A percentile compares a stretch with the other conserved stretches of the same genome.
Evolutionary conservation across 2,113 vertebrate species (phyloP).

Genomic region (Austrofundulus limnaeus): DNA sequence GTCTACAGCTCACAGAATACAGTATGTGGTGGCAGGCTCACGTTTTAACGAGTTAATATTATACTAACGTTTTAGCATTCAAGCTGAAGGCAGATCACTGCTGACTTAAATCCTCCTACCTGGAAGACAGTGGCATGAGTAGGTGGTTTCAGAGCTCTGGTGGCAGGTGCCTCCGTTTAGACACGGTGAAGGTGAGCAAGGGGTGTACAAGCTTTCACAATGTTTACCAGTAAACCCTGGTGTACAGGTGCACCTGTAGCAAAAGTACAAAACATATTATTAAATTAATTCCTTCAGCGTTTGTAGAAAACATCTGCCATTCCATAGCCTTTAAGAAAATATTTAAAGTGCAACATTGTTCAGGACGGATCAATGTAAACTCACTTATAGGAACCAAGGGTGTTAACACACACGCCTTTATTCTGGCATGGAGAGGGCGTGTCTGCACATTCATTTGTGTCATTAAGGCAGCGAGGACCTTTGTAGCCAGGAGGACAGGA

Average conservation of each 20-base stretch:
- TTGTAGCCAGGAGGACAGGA: constrained; percentile 82
- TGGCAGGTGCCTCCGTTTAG: constrained; percentile 91
- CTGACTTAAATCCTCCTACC: constrained; percentile 69
- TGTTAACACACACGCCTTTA: constrained; percentile 82
- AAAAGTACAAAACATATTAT: constrained; percentile 5
- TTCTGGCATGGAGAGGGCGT: constrained; percentile 79
- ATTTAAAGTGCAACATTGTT: neutral
- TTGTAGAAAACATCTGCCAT: neutral
- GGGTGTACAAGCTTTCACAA: constrained; percentile 85
- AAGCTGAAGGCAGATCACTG: neutral
- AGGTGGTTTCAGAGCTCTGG: constrained; percentile 83
- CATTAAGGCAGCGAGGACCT: constrained; percentile 84
- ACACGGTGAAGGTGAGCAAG: constrained; percentile 88
- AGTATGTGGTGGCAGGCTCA: neutral
- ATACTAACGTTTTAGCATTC: neutral
- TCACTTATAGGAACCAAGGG: constrained; percentile 83
- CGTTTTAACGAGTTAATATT: neutral
- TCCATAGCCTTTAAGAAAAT: neutral
- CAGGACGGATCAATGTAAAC: neutral
- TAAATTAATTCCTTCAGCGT: neutral
- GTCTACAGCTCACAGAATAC: neutral
- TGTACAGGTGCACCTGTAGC: constrained; percentile 80
- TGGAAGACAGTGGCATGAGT: constrained; percentile 92
- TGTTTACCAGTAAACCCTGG: constrained; percentile 84
- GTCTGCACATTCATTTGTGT: constrained; percentile 85